phyloP scores from a whole-genome alignment of 2,888 invertebrate genomes.

The Caenorhabditis parvicauda region DNA sequence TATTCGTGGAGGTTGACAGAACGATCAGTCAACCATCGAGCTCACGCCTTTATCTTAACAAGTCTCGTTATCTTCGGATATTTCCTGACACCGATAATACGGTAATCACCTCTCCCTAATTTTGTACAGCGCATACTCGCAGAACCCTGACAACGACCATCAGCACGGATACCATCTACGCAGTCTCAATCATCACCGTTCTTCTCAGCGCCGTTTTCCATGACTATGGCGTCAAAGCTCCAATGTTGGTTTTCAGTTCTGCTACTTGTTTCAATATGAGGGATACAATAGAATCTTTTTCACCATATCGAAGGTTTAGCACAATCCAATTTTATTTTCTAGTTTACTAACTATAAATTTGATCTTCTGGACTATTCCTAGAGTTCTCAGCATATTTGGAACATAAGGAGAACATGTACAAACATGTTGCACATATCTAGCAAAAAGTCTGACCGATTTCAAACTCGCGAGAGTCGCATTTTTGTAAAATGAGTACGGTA shows the following conservation, averaged over 20 bases:
- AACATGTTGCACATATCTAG: no score
- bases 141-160: constrained; percentile 93
- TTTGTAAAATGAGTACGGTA: no score
- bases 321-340: background rate
- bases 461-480: no score
- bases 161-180: constrained; percentile 94
- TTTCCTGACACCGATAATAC: constrained; percentile 79
- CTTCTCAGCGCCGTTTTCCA: constrained; percentile 83
- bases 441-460: no score
- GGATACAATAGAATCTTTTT: background rate
- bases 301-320: background rate
- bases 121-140: constrained; percentile 62
- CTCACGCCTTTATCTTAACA: constrained; percentile 68
- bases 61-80: constrained; percentile 81
- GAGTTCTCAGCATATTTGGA: no score
- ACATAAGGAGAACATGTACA: background rate
- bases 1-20: constrained; percentile 8
- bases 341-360: background rate
- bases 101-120: constrained; percentile 24
- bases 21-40: background rate
- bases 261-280: constrained; percentile 1
- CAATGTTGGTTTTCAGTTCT: constrained; percentile 65
- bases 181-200: constrained; percentile 84
- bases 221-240: constrained; percentile 84
- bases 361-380: background rate